These are phyloP conservation scores for Tenualosa ilisha DNA, from an alignment of 2,797 vertebrate genomes.

Conservation along the genomic window DNA sequence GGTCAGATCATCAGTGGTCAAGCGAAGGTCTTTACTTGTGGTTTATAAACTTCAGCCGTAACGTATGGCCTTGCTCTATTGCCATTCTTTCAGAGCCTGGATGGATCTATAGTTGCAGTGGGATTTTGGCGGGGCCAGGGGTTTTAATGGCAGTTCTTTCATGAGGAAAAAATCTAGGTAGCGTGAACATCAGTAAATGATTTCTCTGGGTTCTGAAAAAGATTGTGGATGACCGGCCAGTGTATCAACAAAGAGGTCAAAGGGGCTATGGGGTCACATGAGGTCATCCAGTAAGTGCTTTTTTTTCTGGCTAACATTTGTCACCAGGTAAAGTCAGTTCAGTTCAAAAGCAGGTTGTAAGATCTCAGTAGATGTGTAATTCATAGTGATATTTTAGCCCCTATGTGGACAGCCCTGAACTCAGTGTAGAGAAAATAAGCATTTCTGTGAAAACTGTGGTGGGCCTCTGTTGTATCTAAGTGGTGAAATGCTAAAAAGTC, in stretches of 20 bases:
- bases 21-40: background rate
- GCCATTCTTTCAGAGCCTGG: background rate
- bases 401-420: background rate
- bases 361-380: background rate
- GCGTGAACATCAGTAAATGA: constrained; percentile 62
- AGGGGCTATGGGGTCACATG: constrained; percentile 63
- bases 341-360: background rate
- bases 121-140: background rate
- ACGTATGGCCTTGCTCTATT: background rate
- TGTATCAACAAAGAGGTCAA: constrained; percentile 56
- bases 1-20: background rate
- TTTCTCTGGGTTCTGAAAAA: constrained; percentile 59
- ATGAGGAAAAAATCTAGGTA: constrained; percentile 40
- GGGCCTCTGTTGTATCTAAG: background rate
- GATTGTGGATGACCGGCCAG: constrained; percentile 63
- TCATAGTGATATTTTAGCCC: background rate
- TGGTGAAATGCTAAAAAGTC: constrained; percentile 30
- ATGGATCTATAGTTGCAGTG: background rate
- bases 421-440: background rate
- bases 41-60: background rate
- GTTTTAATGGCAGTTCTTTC: background rate
- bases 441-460: background rate
- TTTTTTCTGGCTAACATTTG: background rate
- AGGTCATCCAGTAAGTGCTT: constrained; percentile 38
- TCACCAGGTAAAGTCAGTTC: background rate